These are phyloP conservation scores for Harmothoe impar DNA, from an alignment of 2,888 invertebrate species.

Conservation along the genomic window DNA sequence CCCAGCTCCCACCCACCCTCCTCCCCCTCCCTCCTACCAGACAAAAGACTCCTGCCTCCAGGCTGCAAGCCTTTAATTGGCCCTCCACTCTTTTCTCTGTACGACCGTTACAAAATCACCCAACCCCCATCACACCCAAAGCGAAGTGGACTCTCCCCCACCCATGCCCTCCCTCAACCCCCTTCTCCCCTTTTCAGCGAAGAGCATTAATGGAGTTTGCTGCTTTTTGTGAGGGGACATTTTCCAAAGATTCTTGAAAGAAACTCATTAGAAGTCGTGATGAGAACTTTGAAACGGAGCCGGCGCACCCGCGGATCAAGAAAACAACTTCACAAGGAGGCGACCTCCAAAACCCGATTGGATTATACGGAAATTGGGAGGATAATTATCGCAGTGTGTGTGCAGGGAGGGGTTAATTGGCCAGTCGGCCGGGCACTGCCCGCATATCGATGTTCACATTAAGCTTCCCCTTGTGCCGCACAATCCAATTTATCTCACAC, in stretches of 20 bases:
- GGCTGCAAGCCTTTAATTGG: conserved; percentile 26
- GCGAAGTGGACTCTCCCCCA: background rate
- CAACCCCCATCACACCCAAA: no score
- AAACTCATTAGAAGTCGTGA: conserved; percentile 27
- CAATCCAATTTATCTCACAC: conserved; percentile 30
- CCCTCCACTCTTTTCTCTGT: conserved; percentile 27
- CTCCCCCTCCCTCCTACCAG: background rate
- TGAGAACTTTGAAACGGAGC: conserved; percentile 39
- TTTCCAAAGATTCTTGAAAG: conserved; percentile 19
- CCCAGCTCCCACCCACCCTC: background rate
- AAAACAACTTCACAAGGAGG: conserved; percentile 37
- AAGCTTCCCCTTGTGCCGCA: conserved; percentile 34
- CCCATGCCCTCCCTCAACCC: background rate
- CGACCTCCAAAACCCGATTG: background rate
- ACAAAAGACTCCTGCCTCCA: background rate
- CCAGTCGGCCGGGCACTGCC: background rate
- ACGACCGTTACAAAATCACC: background rate
- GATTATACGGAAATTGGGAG: conserved; percentile 39
- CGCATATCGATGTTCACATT: conserved; percentile 39
- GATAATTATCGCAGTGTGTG: conserved; percentile 22
- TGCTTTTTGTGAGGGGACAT: background rate
- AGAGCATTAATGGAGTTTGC: conserved; percentile 1
- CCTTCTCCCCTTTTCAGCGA: background rate
- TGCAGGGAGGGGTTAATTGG: conserved; percentile 9
- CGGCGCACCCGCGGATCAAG: background rate